Evolutionary conservation across 2,888 invertebrate species (phyloP).

Genomic region (Auanema freiburgensis): DNA sequence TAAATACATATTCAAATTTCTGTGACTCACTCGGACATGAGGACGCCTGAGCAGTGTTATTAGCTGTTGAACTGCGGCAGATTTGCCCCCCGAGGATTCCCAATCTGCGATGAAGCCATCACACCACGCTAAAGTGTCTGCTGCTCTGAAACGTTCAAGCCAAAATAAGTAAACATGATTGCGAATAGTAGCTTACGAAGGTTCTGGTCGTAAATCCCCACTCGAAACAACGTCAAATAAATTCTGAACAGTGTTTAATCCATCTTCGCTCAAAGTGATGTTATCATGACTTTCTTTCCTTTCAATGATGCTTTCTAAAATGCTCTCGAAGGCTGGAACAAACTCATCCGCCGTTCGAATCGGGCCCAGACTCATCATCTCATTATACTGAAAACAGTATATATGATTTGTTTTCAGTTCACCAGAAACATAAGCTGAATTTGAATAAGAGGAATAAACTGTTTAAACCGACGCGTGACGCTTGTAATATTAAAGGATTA

Average conservation of each 20-base stretch:
- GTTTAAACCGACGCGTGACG: too few species aligned
- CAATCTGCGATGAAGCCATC: constrained; percentile 42
- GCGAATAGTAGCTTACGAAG: constrained; percentile 7
- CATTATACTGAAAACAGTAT: too few species aligned
- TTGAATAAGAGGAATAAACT: too few species aligned
- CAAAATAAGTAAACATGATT: neutral
- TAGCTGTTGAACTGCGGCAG: constrained; percentile 41
- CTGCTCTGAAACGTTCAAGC: constrained; percentile 20
- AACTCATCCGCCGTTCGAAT: constrained; percentile 20
- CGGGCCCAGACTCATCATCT: too few species aligned
- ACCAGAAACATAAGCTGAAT: too few species aligned
- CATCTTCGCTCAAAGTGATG: constrained; percentile 15
- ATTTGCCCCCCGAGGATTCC: constrained; percentile 32
- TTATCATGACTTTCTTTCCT: constrained; percentile 20
- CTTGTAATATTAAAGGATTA: too few species aligned
- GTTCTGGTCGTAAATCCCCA: constrained; percentile 16
- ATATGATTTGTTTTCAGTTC: too few species aligned
- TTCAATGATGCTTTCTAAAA: constrained; percentile 33
- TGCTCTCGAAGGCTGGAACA: constrained; percentile 27
- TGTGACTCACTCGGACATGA: constrained; percentile 27
- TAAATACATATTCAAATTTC: neutral
- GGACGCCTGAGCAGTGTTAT: constrained; percentile 34
- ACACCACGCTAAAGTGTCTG: constrained; percentile 27
- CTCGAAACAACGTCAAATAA: constrained; percentile 21
- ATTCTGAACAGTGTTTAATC: constrained; percentile 16